Evolutionary conservation across 2,888 invertebrate species (phyloP), one percentile per base, ranked within the genome.

Genomic region (Dryococelus australis): DNA sequence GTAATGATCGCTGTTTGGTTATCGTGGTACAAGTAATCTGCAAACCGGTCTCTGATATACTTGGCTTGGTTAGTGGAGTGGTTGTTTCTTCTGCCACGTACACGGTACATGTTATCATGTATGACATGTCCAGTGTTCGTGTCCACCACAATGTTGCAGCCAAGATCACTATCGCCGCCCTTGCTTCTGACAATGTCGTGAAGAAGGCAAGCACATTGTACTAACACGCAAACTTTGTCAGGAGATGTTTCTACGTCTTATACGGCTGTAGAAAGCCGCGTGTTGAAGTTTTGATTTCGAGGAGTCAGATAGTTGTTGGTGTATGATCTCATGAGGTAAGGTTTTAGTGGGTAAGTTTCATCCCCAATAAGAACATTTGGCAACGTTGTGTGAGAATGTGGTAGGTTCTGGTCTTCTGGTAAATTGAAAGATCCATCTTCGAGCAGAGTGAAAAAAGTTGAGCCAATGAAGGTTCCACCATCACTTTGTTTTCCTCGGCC

Each of bases 151-250:
- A 80, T 26, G 24, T 80, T 80, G 28, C 26, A 80, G 28, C n/a
- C n/a, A 9, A 80, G 28, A 28, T 80, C 80, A 80, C n/a, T 80
- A 28, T 80, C 80, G 28, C 24, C 26, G 8, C 0, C 16, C 47
- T 47, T 47, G 16, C 47, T 47, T 16, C 47, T 2, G 16, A 47
- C 47, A 13, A 47, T 47, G 47, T 47, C 8, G 4, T 47, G 47
- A 47, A 47, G 47, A 47, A 47, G 80, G 80, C 80, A 80, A n/a
- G 80, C 80, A 80, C 80, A 24, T n/a, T 80, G 26, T 80, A 80
- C 13, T 80, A n/a, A n/a, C 24, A 80, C 80, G 24, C 80, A 80
- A 80, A 26, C 26, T 80, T 28, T 80, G 13, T 28, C 83, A 35
- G 83, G 83, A 27, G 13, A 27, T 5, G 24, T 35, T 43, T 83